Percentiles rank a stretch among this genome's conserved stretches.
Conservation (phyloP, 2,888 invertebrate species). For the Smittia aterrima region DNA sequence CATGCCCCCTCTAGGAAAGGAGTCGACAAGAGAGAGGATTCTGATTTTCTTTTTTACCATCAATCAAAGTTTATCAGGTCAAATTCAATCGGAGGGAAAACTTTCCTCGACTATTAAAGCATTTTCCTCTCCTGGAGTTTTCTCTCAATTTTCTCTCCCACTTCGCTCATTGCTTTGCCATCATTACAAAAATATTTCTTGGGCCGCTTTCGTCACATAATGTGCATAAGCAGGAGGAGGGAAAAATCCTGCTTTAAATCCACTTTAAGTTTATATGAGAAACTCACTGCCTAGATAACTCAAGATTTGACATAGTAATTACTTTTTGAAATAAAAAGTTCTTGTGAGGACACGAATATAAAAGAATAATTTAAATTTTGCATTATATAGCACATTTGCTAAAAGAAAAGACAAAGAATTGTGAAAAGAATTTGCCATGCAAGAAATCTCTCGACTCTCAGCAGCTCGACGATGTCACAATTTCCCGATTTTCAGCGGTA, state of each 20-base stretch:
- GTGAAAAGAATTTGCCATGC: no score
- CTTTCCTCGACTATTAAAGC: background rate
- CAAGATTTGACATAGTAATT: no score
- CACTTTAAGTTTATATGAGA: background rate
- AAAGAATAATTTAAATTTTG: conserved; percentile 21
- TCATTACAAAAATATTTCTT: conserved; percentile 1
- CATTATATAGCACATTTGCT: conserved; percentile 9
- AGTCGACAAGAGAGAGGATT: conserved; percentile 10
- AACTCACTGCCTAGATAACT: background rate
- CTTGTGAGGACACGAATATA: background rate
- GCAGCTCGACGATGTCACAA: no score
- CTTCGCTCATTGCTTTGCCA: background rate
- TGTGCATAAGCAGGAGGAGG: background rate
- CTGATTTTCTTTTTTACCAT: conserved; percentile 6
- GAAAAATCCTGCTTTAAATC: conserved; percentile 14
- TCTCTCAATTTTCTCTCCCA: background rate
- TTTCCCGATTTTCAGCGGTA: no score
- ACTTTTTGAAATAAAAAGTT: no score
- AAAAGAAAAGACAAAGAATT: no score
- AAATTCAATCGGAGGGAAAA: conserved; percentile 10
- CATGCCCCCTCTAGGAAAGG: background rate
- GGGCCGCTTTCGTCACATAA: background rate
- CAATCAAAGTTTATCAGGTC: conserved; percentile 27
- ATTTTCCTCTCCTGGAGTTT: background rate
- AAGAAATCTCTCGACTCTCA: no score